Evolutionary conservation across 2,888 invertebrate genomes (phyloP).

Genomic region (Caenorhabditis sulstoni): DNA sequence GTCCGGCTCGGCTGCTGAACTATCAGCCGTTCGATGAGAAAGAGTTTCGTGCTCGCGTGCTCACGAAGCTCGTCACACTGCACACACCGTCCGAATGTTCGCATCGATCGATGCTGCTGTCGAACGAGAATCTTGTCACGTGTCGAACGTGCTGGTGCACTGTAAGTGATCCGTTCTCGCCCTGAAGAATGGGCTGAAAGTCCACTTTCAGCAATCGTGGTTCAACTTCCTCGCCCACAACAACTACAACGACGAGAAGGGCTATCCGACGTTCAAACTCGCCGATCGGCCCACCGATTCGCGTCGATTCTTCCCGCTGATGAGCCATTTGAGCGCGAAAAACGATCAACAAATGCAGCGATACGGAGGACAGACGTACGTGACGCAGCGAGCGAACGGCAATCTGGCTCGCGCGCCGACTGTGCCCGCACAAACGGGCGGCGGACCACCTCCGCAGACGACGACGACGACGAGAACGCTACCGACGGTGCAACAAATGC

Average conservation of each 20-base stretch:
- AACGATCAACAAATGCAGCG: neutral
- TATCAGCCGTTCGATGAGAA: conserved; percentile 30
- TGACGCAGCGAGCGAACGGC: too few species aligned
- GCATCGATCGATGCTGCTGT: conserved; percentile 50
- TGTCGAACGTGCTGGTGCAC: conserved; percentile 57
- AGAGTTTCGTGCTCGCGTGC: neutral
- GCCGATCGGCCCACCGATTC: neutral
- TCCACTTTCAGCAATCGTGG: conserved; percentile 32
- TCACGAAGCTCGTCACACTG: neutral
- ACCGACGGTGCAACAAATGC: too few species aligned
- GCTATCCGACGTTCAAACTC: conserved; percentile 7
- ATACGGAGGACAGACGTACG: neutral
- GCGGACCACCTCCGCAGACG: neutral
- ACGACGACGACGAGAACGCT: neutral
- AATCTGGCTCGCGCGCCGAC: too few species aligned
- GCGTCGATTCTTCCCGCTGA: conserved; percentile 13
- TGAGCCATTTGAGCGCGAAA: neutral
- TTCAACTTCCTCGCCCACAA: conserved; percentile 40
- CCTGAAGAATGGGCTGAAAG: too few species aligned
- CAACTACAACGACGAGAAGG: conserved; percentile 9
- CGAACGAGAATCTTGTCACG: conserved; percentile 36
- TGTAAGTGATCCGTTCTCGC: too few species aligned
- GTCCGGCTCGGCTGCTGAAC: conserved; percentile 31
- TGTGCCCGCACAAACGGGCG: neutral
- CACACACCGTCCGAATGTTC: conserved; percentile 55